Base-by-base conservation (phyloP, 2,797 vertebrate genomes). In the Halcyon badia region DNA sequence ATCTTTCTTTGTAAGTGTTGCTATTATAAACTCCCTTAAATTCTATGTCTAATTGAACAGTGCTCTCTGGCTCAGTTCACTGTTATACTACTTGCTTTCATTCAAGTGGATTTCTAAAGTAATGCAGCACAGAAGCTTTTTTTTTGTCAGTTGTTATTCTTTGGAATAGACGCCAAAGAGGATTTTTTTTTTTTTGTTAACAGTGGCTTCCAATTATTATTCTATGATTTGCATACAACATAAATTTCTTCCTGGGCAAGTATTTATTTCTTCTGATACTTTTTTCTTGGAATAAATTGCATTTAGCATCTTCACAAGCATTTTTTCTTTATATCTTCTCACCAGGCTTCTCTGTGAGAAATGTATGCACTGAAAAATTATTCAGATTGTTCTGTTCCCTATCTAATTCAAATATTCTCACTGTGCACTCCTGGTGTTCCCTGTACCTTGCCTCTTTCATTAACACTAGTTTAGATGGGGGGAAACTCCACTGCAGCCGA, bases 51-150 rank as follows among this genome's bases (percentile, higher is more conserved):
- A 96, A 97, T 56, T 96, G 90, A 96, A 71, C 76, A 54, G 81
- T 61, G 44, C 76, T 72, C 54, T 78, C 90, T 86, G 89, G 90
- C 82, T 80, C 76, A 91, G 87, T 93, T 93, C 87, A 90, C 97
- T 93, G 83, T 82, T 86, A 22, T n/a, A 54, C 69, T 94, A 37
- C 73, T 97, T 95, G 79, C 77, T 96, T 95, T 95, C 56, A 79
- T 95, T 95, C 39, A 70, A 94, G 57, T 33, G 5, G 41, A 87
- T 95, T 94, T 97, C 95, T 93, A 54, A 65, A 94, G 58, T 96
- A 90, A 95, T 89, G 91, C 86, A 97, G 95, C 75, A 94, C 94
- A 96, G 97, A 85, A 46, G 68, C 78, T 95, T 51, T 28, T 52
- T 49, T 49, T 94, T 97, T 83, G 49, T 46, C 85, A 6, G 31